phyloP scores from a whole-genome alignment of 2,113 vertebrate species.

The Cyphomyrus discorhynchus region DNA sequence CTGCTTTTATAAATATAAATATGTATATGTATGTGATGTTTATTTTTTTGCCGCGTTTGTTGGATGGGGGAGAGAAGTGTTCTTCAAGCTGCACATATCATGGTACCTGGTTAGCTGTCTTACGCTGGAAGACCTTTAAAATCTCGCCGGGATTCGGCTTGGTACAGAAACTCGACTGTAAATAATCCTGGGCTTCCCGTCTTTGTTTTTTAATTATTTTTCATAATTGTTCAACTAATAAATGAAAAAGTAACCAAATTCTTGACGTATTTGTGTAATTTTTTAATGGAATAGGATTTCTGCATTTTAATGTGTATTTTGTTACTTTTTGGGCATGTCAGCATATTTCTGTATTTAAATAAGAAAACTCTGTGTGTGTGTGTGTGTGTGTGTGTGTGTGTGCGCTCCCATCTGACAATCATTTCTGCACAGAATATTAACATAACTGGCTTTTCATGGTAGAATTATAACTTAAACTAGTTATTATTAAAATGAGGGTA shows the following conservation, averaged over 20 bases:
- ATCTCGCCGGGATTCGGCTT: conserved; percentile 51
- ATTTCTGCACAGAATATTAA: background rate
- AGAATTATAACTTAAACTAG: background rate
- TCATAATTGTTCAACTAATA: conserved; percentile 91
- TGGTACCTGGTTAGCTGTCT: conserved; percentile 73
- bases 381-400: too few relatives aligned
- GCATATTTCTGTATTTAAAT: background rate
- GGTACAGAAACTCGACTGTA: conserved; percentile 74
- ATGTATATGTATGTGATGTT: conserved; percentile 72
- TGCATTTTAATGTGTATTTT: background rate
- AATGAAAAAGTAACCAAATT: conserved; percentile 54
- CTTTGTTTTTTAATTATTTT: conserved; percentile 83
- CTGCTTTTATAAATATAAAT: conserved; percentile 82
- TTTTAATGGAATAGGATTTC: background rate
- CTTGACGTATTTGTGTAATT: background rate
- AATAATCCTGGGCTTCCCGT: conserved; percentile 87
- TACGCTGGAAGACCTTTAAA: conserved; percentile 39
- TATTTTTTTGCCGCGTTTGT: conserved; percentile 53
- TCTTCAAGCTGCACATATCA: conserved; percentile 71
- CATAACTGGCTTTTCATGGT: background rate
- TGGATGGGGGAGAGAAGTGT: conserved; percentile 56
- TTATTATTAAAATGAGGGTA: background rate
- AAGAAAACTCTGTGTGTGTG: background rate
- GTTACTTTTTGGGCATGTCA: background rate
- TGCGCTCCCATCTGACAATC: background rate